Conservation (phyloP, 2,888 invertebrate species). For the Gastracanthus pulcherrimus region DNA sequence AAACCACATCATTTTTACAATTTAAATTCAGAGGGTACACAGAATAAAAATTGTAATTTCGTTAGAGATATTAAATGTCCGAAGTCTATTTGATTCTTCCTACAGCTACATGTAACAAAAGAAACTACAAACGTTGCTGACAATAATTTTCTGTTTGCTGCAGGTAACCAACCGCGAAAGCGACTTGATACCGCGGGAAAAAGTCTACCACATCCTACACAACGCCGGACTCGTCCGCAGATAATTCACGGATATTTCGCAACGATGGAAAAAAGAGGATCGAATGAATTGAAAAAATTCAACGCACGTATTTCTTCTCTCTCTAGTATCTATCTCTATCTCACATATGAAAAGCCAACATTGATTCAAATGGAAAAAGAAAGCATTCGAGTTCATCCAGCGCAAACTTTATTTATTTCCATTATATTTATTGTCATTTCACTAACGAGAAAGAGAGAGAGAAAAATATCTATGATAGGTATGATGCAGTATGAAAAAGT, state of each 20-base stretch:
- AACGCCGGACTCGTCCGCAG: conserved; percentile 81
- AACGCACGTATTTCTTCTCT: not conserved
- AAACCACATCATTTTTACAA: no score
- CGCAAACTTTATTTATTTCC: conserved; percentile 35
- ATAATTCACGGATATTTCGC: conserved; percentile 42
- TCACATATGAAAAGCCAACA: not conserved
- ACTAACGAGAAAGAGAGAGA: not conserved
- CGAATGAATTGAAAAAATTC: not conserved
- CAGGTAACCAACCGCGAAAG: conserved; percentile 87
- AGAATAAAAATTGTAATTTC: no score
- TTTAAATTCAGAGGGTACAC: no score
- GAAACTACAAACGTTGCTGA: no score
- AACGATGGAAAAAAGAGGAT: not conserved
- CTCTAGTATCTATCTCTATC: not conserved
- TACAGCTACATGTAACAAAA: no score
- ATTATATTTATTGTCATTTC: conserved; percentile 12
- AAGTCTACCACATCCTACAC: conserved; percentile 86
- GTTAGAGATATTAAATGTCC: no score
- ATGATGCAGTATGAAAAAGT: not conserved
- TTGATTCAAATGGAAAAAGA: not conserved
- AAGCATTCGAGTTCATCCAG: conserved; percentile 11
- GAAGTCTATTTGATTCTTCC: no score
- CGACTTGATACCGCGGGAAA: conserved; percentile 88
- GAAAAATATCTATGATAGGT: not conserved
- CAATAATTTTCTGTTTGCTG: conserved; percentile 64